Base-by-base conservation (phyloP, 2,888 invertebrate genomes). In the Nemotelus pantherinus region DNA sequence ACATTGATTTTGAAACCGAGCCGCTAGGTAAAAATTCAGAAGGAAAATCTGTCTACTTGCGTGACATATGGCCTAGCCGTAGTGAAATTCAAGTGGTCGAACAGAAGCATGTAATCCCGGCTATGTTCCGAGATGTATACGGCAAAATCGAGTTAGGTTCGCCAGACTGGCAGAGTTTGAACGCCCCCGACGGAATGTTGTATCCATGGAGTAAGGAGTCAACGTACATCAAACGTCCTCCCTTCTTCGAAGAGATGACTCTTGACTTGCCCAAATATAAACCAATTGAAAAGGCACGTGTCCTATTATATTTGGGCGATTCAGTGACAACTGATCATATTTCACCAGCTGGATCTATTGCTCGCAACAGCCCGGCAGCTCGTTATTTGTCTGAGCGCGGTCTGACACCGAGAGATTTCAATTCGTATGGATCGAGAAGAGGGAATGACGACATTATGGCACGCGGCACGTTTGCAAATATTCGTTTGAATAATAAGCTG, bases 301-400 rank as follows among this genome's bases (percentile, higher is more conserved):
- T 94, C 57, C 88, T 99, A 44, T 89, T 99, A 0, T 92, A 94
- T 83, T 89, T 99, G 79, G 97, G 97, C 0, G 99, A 99, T 87
- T 98, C 97, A 0, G 98, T 99, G 5, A 99, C 99, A 47, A 99
- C 99, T 0, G 99, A 99, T 89, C 99, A 99, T 87, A 99, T 99
- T 81, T 98, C 98, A 2, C 99, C 99, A 0, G 99, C 99, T 41
- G 99, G 99, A 3, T 96, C 97, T 78, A 99, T 99, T 83, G 96
- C 98, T 0, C 89, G 98, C 76, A 97, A 94, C 86, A 97, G 97
- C 75, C 94, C 98, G 0, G 98, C 99, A 0, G 87, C 87, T 2
- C 84, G 87, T 10, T 87, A 84, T 82, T 81, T 87, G 2, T 82
- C 86, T 1, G 84, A 83, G 2, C 83, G 86, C 4, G 84, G 84